Base-by-base conservation (phyloP, 2,888 invertebrate genomes). In the Tenthredo distinguenda region DNA sequence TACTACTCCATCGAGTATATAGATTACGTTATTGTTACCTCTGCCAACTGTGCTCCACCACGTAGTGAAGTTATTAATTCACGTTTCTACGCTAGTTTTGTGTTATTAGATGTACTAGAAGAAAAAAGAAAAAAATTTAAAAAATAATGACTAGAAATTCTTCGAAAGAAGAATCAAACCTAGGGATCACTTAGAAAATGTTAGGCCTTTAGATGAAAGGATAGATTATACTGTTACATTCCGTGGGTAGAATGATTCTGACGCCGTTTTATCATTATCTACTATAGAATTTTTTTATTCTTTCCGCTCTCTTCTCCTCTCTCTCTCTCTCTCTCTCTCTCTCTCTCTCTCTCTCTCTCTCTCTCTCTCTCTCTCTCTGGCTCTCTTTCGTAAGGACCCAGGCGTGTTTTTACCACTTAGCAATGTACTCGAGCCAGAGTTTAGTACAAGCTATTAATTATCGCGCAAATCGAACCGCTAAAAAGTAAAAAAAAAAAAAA, bases 401-500 rank as follows among this genome's bases (percentile, higher is more conserved):
- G 55, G 37, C 37, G 50, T 55, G 79, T 55, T 79, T 79, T 55
- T 79, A n/a, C 58, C 31, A 55, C 34, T n/a, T 40, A 62, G 62
- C 40, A 62, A 40, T 58, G 21, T 7, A 47, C 31, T 77, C 55
- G 47, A 77, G 21, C 50, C 55, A 62, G 58, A 40, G 58, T 81
- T 81, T 81, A 81, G 37, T 81, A 21, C 81, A 40, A 40, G 26
- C 62, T 9, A 81, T 62, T 62, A 81, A 81, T 81, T 58, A 81
- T 40, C 62, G 37, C 81, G 10, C 21, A 81, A 37, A 40, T 62
- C 21, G 12, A 62, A 40, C 26, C 12, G 62, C 58, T 81, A 15
- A 21, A 40, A 43, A 26, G 10, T 21, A 4, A 34, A n/a, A n/a
- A n/a, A n/a, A 26, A 68, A 68, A 21, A 34, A 31, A 34, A 31